Base-by-base conservation (phyloP, 2,888 invertebrate species). In the Tiphia femorata region DNA sequence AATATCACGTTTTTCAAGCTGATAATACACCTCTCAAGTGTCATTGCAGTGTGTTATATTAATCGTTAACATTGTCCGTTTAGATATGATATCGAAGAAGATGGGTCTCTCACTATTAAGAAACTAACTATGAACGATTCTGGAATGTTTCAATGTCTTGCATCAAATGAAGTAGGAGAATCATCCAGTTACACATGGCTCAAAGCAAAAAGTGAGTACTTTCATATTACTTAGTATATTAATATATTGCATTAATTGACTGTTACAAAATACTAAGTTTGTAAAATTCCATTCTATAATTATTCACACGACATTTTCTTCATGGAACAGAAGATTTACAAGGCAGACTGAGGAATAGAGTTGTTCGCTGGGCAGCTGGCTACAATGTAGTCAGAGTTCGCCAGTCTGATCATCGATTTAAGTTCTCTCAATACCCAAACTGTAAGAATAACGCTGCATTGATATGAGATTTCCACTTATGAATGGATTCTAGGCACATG, bases 71-170 rank as follows among this genome's bases (percentile, higher is more conserved):
- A 40, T 30, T 58, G 17, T 16, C 17, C 2, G 1, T 85, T 82
- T 66, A 90, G 94, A 79, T 95, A 93, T 80, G 83, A 88, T n/a
- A 86, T 94, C 51, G 90, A 91, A 76, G 90, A 93, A 62, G 94
- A 95, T 80, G 93, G 95, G 58, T 92, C 94, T 0, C 85, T 97
- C 64, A 86, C 91, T 16, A 93, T 98, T 58, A 91, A 89, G 75
- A 90, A 91, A 75, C 86, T 97, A 37, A 88, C 90, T 69, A 91
- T 94, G 84, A 90, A 90, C 63, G 96, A 97, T 84, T 92, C 94
- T 62, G 98, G 97, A 42, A 93, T 98, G 88, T 98, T 94, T 80
- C 98, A 98, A 83, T 98, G 98, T 82, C 90, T 97, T 74, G 96
- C 95, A 0, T 87, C 87, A 49, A 98, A 97, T 81, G 91, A 91